phyloP scores from a whole-genome alignment of 2,888 invertebrate species.

The Meta bourneti region DNA sequence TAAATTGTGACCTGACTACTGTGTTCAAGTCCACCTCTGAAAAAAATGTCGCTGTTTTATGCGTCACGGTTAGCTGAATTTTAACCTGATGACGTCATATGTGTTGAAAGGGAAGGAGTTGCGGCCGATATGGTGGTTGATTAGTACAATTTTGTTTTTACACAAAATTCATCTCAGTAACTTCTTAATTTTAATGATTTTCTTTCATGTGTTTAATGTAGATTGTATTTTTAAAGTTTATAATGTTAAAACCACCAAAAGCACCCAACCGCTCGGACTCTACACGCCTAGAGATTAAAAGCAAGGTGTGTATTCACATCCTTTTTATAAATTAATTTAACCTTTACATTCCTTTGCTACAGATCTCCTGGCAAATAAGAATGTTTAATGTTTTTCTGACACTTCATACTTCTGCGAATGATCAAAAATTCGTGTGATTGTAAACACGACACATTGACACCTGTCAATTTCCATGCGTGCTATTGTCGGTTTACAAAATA shows the following conservation, averaged over 20 bases:
- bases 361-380: too few species aligned
- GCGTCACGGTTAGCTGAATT: conserved; percentile 66
- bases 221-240: conserved; percentile 13
- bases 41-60: background rate
- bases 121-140: conserved; percentile 61
- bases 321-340: background rate
- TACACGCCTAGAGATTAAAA: conserved; percentile 64
- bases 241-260: conserved; percentile 58
- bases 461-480: conserved; percentile 29
- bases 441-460: conserved; percentile 16
- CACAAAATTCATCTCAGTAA: conserved; percentile 12
- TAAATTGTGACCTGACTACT: too few species aligned
- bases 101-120: conserved; percentile 67
- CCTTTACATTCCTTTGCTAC: background rate
- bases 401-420: too few species aligned
- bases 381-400: too few species aligned
- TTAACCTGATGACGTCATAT: conserved; percentile 75
- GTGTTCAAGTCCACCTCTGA: background rate
- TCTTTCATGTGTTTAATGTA: conserved; percentile 24
- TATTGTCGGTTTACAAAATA: conserved; percentile 22
- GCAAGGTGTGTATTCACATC: conserved; percentile 62
- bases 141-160: conserved; percentile 18
- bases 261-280: conserved; percentile 22
- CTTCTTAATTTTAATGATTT: conserved; percentile 2
- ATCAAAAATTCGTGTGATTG: background rate